A percentile compares a stretch with the other conserved stretches of the same genome.
Evolutionary conservation across 2,113 vertebrate species (phyloP).

Genomic region (Percina caprodes): DNA sequence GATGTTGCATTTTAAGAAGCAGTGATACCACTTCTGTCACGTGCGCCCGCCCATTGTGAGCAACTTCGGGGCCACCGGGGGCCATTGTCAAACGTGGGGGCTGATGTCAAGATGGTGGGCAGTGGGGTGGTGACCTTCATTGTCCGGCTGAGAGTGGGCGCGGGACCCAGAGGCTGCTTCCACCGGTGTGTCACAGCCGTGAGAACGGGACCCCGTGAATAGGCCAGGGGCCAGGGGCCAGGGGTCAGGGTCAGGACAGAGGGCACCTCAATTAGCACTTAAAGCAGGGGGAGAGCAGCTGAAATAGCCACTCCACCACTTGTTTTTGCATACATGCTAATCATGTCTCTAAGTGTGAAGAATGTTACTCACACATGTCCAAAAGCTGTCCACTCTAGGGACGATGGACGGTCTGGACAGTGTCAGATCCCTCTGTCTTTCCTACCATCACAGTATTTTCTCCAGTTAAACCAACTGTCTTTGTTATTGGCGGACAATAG

Average conservation of each 20-base stretch:
- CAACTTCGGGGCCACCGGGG: constrained; percentile 41
- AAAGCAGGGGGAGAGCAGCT: constrained; percentile 71
- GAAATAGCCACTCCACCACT: constrained; percentile 56
- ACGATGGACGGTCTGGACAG: constrained; percentile 1
- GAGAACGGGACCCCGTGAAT: constrained; percentile 75
- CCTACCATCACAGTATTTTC: background rate
- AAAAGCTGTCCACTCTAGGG: constrained; percentile 36
- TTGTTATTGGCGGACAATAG: constrained; percentile 45
- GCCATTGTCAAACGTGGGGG: constrained; percentile 70
- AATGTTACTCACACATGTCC: constrained; percentile 19
- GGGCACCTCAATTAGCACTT: constrained; percentile 77
- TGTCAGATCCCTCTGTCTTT: background rate
- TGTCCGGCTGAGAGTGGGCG: constrained; percentile 56
- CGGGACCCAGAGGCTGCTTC: constrained; percentile 61
- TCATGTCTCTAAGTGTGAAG: constrained; percentile 11
- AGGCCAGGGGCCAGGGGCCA: constrained; percentile 69
- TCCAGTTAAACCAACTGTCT: constrained; percentile 21
- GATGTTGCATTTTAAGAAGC: constrained; percentile 59
- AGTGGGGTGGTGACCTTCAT: constrained; percentile 71
- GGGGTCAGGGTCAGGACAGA: constrained; percentile 73
- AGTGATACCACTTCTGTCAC: constrained; percentile 61
- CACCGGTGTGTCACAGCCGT: constrained; percentile 72
- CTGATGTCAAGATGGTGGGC: constrained; percentile 78
- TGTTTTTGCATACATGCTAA: constrained; percentile 64
- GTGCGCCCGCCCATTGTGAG: constrained; percentile 52